Evolutionary conservation across 2,797 vertebrate genomes (phyloP).

Genomic region (Rhincodon typus): DNA sequence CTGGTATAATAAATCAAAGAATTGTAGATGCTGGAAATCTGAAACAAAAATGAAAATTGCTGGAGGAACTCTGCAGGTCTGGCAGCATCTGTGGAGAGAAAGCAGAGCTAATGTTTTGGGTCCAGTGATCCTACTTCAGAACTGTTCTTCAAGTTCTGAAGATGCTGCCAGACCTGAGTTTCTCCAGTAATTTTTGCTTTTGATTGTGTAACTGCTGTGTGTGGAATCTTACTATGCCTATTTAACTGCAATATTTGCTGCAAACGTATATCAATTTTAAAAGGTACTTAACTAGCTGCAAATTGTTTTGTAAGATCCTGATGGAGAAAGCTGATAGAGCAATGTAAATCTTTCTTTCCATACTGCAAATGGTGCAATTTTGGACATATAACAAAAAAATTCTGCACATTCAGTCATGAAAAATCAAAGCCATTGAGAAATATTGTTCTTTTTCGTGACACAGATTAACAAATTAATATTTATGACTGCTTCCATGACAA

Average conservation of each 20-base stretch:
- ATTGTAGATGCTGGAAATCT: too few species aligned
- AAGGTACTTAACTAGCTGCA: neutral
- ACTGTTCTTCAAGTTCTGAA: too few species aligned
- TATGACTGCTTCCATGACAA: neutral
- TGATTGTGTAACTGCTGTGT: neutral
- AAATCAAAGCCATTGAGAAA: neutral
- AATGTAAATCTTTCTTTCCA: neutral
- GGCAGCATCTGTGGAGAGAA: too few species aligned
- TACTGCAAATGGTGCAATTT: neutral
- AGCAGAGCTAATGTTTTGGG: too few species aligned
- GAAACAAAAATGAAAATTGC: too few species aligned
- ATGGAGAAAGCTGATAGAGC: neutral
- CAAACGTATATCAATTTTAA: neutral
- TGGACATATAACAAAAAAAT: neutral
- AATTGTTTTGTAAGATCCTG: neutral
- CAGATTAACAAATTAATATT: neutral
- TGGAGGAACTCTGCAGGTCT: too few species aligned
- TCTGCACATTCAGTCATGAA: neutral
- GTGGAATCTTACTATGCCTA: neutral
- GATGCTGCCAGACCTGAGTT: too few species aligned
- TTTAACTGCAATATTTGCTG: neutral
- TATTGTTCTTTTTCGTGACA: neutral
- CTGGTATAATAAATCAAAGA: too few species aligned
- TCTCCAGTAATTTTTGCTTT: too few species aligned
- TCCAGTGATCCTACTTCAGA: too few species aligned